A percentile compares a stretch with the other conserved stretches of the same genome.
Evolutionary conservation across 2,797 vertebrate genomes (phyloP).

Genomic region (Mus minutoides): DNA sequence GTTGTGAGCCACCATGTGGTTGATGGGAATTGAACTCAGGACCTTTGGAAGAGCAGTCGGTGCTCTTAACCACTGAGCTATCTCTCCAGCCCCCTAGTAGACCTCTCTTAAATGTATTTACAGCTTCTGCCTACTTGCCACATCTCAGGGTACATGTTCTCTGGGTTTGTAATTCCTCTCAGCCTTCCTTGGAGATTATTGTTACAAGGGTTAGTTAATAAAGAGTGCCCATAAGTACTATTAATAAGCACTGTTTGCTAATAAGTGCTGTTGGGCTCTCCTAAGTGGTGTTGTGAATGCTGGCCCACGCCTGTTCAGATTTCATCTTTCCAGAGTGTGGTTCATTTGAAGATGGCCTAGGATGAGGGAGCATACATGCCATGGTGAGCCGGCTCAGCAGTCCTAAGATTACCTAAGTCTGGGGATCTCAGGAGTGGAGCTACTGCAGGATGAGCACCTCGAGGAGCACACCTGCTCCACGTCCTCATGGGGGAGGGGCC

Average conservation of each 20-base stretch:
- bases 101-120: slow-evolving; percentile 35
- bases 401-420: neutral
- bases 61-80: too few relatives aligned
- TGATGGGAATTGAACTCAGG: too few relatives aligned
- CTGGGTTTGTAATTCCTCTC: slow-evolving; percentile 30
- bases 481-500: neutral
- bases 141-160: neutral
- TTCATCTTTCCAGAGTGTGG: neutral
- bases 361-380: neutral
- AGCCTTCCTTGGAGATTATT: slow-evolving; percentile 30
- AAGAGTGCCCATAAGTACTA: neutral
- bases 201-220: neutral
- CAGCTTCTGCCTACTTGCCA: slow-evolving; percentile 1
- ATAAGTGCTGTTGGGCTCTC: neutral
- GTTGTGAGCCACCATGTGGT: too few relatives aligned
- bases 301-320: neutral
- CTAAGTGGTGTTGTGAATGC: neutral
- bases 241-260: neutral
- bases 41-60: too few relatives aligned
- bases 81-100: neutral
- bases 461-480: neutral
- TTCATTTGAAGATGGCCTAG: neutral
- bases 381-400: neutral
- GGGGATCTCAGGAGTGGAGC: neutral
- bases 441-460: too few relatives aligned